phyloP scores from a whole-genome alignment of 37 sponge, comb jelly and placozoan genomes.

The Aphrocallistes beatrix region DNA sequence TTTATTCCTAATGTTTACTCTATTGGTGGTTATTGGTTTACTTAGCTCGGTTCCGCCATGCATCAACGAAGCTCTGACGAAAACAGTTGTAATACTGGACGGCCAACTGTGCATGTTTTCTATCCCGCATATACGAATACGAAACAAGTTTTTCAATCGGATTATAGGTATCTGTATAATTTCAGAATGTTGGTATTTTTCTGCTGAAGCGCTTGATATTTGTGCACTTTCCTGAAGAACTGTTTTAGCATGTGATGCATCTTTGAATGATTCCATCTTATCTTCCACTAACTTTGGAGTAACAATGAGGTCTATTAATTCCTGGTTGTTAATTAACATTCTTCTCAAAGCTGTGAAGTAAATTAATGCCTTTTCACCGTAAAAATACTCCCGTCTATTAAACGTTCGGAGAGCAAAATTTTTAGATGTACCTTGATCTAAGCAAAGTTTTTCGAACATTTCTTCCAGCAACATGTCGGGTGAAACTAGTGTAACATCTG shows the following conservation, averaged over 20 bases:
- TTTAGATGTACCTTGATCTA: neutral
- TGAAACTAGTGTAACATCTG: neutral
- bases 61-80: neutral
- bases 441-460: neutral
- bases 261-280: neutral
- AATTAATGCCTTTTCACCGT: neutral
- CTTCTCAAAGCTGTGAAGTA: neutral
- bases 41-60: neutral
- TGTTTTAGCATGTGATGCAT: neutral
- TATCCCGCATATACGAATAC: neutral
- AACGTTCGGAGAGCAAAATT: neutral
- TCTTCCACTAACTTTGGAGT: neutral
- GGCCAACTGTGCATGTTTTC: neutral
- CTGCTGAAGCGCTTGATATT: neutral
- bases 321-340: neutral
- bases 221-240: neutral
- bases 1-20: neutral
- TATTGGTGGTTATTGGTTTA: neutral
- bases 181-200: neutral
- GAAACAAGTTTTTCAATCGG: neutral
- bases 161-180: neutral
- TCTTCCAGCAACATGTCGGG: neutral
- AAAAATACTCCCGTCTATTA: neutral
- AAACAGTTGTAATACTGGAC: neutral
- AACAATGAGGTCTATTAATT: neutral